Conservation (phyloP, 2,113 vertebrate species). For the Plecturocebus donacophilus region DNA sequence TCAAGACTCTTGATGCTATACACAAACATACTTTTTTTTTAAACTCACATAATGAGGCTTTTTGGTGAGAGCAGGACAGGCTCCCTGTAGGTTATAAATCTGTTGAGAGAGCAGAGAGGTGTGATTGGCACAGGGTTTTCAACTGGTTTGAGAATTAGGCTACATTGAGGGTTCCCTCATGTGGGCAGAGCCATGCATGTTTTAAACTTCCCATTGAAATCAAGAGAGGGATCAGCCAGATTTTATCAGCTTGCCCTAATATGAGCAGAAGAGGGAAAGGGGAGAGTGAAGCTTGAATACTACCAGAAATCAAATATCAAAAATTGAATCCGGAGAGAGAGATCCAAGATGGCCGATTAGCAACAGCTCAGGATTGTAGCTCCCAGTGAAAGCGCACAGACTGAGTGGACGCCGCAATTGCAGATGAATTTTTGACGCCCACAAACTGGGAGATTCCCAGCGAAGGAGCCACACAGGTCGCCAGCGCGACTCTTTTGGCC, state of each 20-base stretch:
- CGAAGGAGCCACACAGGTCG: too few relatives aligned
- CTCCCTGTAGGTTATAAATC: neutral
- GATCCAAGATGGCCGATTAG: too few relatives aligned
- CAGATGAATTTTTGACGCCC: too few relatives aligned
- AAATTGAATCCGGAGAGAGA: too few relatives aligned
- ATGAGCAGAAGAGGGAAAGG: neutral
- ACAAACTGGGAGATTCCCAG: too few relatives aligned
- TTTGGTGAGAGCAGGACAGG: neutral
- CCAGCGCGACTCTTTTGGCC: too few relatives aligned
- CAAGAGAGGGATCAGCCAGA: neutral
- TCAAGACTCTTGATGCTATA: neutral
- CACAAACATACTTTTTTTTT: neutral
- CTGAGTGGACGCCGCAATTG: too few relatives aligned
- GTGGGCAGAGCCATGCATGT: neutral
- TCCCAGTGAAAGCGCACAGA: too few relatives aligned
- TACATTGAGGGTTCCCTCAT: neutral
- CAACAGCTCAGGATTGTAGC: too few relatives aligned
- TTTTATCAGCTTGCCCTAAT: neutral
- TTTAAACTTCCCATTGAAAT: neutral
- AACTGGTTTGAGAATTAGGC: neutral
- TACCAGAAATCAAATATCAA: neutral
- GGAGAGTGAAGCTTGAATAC: neutral
- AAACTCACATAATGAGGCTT: neutral
- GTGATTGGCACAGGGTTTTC: neutral
- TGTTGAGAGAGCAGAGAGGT: neutral